Evolutionary conservation across 2,888 invertebrate genomes (phyloP).

Genomic region (Ptychoptera albimana): DNA sequence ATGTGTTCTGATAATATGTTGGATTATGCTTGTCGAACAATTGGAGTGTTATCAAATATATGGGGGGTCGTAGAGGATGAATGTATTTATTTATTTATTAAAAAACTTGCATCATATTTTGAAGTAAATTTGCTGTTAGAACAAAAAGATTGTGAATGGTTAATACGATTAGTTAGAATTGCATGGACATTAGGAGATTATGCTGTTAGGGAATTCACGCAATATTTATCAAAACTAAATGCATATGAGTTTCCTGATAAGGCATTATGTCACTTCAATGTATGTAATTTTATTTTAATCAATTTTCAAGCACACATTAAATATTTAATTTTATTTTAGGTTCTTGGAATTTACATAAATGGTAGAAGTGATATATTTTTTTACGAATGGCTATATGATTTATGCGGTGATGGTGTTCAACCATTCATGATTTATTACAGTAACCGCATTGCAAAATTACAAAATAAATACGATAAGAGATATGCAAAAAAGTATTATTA

Average conservation of each 20-base stretch:
- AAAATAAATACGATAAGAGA: too few species aligned
- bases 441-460: too few species aligned
- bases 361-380: conserved; percentile 26
- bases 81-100: background rate
- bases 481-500: too few species aligned
- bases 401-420: conserved; percentile 24
- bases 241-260: conserved; percentile 18
- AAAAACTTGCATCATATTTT: background rate
- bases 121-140: background rate
- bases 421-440: conserved; percentile 23
- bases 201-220: conserved; percentile 27
- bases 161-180: conserved; percentile 23
- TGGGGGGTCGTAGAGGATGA: conserved; percentile 5
- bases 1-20: conserved; percentile 3
- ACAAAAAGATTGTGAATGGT: conserved; percentile 23
- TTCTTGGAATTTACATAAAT: conserved; percentile 21
- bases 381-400: conserved; percentile 27
- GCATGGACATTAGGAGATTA: conserved; percentile 25
- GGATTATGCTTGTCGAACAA: conserved; percentile 6
- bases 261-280: conserved; percentile 21
- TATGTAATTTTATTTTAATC: conserved; percentile 8
- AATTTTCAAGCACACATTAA: background rate
- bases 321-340: conserved; percentile 10
- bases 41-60: conserved; percentile 7
- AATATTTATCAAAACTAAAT: conserved; percentile 23